A percentile compares a stretch with the other conserved stretches of the same genome.
These are phyloP conservation scores for Scrobipalpa costella DNA, from an alignment of 2,888 invertebrate species.

Conservation along the genomic window DNA sequence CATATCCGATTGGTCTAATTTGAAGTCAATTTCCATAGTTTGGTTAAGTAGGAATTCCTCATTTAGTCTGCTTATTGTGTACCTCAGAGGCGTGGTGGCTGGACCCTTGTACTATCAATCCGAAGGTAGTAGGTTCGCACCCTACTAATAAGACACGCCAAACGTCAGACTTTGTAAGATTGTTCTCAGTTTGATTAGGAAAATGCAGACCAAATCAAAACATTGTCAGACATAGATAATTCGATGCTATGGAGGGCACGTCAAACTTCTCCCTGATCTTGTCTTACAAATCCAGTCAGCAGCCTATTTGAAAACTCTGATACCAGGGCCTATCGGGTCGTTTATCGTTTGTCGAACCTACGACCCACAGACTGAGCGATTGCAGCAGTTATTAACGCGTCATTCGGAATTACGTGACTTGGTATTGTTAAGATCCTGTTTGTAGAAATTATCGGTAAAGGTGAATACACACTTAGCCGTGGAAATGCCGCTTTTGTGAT, in stretches of 20 bases:
- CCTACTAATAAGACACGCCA: background rate
- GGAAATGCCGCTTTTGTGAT: too few species aligned
- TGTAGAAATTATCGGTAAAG: background rate
- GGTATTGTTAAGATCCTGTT: slow-evolving; percentile 17
- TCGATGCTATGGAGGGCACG: too few species aligned
- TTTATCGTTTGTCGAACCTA: too few species aligned
- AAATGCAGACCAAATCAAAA: too few species aligned
- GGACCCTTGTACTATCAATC: background rate
- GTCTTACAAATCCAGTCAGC: too few species aligned
- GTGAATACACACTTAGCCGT: background rate
- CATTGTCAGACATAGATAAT: too few species aligned
- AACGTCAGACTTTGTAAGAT: too few species aligned
- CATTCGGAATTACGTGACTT: slow-evolving; percentile 1
- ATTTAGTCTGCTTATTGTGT: slow-evolving; percentile 34
- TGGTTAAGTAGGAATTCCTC: slow-evolving; percentile 53
- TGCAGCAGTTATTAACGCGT: background rate
- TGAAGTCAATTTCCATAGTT: background rate
- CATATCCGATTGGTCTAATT: background rate
- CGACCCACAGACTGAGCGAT: background rate
- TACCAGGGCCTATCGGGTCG: too few species aligned
- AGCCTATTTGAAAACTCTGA: too few species aligned
- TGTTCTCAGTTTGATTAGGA: too few species aligned
- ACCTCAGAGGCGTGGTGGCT: background rate
- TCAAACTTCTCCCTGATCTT: too few species aligned
- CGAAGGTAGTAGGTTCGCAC: background rate